Evolutionary conservation across 2,113 vertebrate genomes (phyloP).

Genomic region (Bubo scandiacus): DNA sequence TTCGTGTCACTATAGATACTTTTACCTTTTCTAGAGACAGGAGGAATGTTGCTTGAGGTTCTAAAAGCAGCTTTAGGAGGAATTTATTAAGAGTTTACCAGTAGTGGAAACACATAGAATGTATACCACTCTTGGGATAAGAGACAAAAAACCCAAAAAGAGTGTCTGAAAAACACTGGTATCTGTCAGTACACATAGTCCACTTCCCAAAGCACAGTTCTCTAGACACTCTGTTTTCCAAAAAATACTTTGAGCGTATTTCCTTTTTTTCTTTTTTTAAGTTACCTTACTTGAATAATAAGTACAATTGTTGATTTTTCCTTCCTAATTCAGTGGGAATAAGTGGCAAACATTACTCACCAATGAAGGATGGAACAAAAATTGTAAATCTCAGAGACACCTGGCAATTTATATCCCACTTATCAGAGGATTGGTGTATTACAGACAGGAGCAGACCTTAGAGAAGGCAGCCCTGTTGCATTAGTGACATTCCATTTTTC

Average conservation of each 20-base stretch:
- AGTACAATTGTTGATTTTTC: not conserved
- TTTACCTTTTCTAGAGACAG: not conserved
- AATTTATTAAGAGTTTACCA: not conserved
- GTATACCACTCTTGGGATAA: not conserved
- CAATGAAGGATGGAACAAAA: not conserved
- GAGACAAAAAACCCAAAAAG: not conserved
- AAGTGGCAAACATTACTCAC: not conserved
- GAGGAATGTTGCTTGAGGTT: not conserved
- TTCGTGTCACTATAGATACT: not conserved
- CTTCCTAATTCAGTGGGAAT: not conserved
- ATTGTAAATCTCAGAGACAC: not conserved
- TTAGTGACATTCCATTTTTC: not conserved
- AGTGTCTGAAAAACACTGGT: not conserved
- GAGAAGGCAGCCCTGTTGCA: not conserved
- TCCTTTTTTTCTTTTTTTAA: not conserved
- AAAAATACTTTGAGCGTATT: not conserved
- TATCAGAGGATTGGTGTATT: fast-evolving
- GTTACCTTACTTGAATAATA: not conserved
- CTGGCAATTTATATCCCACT: not conserved
- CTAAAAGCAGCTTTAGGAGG: not conserved
- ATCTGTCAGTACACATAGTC: not conserved
- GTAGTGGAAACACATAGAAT: not conserved
- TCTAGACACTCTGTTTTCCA: not conserved
- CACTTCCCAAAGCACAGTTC: not conserved
- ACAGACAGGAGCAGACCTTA: not conserved